phyloP scores from a whole-genome alignment of 1,140 invertebrate genomes.

The Diorhabda sublineata region DNA sequence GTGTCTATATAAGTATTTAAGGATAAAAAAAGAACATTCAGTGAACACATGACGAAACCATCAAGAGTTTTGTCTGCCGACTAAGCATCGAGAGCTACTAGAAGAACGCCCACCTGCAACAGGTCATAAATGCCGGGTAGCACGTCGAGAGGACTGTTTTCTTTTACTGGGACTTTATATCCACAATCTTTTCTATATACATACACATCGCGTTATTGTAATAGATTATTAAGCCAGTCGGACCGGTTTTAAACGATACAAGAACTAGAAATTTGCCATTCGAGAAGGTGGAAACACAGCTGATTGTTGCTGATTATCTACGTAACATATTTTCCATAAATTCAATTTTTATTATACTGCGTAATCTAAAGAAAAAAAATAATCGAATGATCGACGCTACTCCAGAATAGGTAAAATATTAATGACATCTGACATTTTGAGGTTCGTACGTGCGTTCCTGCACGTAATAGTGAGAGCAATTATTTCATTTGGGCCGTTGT shows the following conservation, averaged over 20 bases:
- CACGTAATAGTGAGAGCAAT: too few species aligned
- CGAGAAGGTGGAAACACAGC: neutral
- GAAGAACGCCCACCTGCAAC: neutral
- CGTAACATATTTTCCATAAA: too few species aligned
- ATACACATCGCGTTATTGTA: neutral
- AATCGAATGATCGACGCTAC: too few species aligned
- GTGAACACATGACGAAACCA: neutral
- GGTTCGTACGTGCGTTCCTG: too few species aligned
- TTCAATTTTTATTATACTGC: too few species aligned
- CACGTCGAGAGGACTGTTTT: neutral
- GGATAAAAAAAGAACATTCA: neutral
- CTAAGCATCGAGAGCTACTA: neutral
- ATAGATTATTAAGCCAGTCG: neutral
- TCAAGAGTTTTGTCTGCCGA: neutral
- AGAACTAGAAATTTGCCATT: neutral
- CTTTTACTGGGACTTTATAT: neutral
- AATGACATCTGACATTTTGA: too few species aligned
- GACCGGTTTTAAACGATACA: conserved; percentile 1
- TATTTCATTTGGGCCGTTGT: too few species aligned
- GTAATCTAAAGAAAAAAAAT: too few species aligned
- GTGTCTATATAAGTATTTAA: too few species aligned
- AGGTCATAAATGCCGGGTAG: neutral
- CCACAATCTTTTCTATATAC: neutral
- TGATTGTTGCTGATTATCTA: neutral
- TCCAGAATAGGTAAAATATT: too few species aligned